These are phyloP conservation scores for Xerus inauris DNA, from an alignment of 2,113 vertebrate genomes.

Conservation along the genomic window DNA sequence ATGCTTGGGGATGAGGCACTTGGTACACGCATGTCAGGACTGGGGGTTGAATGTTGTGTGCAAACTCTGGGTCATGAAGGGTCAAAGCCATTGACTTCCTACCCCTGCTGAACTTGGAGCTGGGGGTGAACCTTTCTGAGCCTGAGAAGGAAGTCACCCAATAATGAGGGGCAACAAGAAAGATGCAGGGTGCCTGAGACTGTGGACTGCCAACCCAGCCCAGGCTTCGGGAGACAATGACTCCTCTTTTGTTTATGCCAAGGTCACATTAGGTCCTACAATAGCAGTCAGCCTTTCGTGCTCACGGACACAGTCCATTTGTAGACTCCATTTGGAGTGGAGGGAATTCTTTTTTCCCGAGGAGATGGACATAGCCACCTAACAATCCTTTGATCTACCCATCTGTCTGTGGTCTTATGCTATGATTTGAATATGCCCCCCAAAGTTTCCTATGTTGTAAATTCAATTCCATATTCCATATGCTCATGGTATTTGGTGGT, in stretches of 20 bases:
- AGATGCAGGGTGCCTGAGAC: neutral
- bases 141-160: neutral
- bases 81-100: neutral
- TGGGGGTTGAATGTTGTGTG: neutral
- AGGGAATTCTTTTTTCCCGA: neutral
- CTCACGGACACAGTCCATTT: fast-evolving
- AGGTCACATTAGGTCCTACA: neutral
- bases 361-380: no score
- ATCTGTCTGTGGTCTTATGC: no score
- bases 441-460: neutral
- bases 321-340: no score
- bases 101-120: neutral
- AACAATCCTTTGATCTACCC: neutral
- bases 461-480: neutral
- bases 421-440: neutral
- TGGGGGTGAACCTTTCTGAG: neutral
- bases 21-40: neutral
- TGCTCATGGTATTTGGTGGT: no score
- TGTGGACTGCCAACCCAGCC: fast-evolving
- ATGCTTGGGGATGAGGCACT: no score
- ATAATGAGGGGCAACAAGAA: neutral
- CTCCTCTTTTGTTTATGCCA: neutral
- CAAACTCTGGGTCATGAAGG: neutral
- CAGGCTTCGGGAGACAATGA: no score
- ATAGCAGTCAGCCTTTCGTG: fast-evolving